A percentile compares a stretch with the other conserved stretches of the same genome.
Conservation (phyloP, 2,888 invertebrate species). For the Nemotelus pantherinus region DNA sequence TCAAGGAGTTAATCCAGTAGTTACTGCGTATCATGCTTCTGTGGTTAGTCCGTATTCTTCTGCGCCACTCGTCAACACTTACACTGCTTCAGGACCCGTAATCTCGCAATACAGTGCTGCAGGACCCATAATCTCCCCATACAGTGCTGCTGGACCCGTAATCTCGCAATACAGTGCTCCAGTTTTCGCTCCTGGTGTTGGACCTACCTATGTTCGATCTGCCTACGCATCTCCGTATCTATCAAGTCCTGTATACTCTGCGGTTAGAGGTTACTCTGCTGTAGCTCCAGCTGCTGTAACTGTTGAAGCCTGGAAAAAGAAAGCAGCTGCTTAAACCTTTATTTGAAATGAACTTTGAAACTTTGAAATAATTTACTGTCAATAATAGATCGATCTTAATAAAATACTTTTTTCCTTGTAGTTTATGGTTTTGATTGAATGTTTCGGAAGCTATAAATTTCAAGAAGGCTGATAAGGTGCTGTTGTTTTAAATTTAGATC, state of each 20-base stretch:
- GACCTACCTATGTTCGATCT: not conserved
- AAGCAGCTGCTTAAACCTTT: slow-evolving; percentile 6
- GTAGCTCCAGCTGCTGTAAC: slow-evolving; percentile 10
- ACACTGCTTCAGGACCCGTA: not conserved
- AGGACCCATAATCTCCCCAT: not conserved
- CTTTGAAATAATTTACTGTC: too few relatives aligned
- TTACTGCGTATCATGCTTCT: slow-evolving; percentile 2
- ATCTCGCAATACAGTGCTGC: not conserved
- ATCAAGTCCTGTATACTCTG: not conserved
- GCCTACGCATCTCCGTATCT: slow-evolving; percentile 14
- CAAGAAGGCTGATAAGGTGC: too few relatives aligned
- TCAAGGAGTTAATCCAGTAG: slow-evolving; percentile 1
- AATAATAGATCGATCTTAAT: too few relatives aligned
- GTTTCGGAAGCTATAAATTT: too few relatives aligned
- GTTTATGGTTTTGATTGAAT: too few relatives aligned
- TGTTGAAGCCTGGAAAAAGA: slow-evolving; percentile 33
- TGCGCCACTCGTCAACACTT: not conserved
- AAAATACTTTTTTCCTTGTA: too few relatives aligned
- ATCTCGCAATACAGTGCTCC: not conserved
- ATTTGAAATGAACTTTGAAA: too few relatives aligned
- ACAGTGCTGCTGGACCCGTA: not conserved
- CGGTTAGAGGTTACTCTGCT: not conserved
- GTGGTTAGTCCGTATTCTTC: slow-evolving; percentile 1
- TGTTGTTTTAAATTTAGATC: too few relatives aligned
- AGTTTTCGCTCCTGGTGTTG: not conserved